Percentiles rank a stretch among this genome's conserved stretches.
These are phyloP conservation scores for Cephus pygmeus DNA, from an alignment of 2,888 invertebrate genomes.

Conservation along the genomic window DNA sequence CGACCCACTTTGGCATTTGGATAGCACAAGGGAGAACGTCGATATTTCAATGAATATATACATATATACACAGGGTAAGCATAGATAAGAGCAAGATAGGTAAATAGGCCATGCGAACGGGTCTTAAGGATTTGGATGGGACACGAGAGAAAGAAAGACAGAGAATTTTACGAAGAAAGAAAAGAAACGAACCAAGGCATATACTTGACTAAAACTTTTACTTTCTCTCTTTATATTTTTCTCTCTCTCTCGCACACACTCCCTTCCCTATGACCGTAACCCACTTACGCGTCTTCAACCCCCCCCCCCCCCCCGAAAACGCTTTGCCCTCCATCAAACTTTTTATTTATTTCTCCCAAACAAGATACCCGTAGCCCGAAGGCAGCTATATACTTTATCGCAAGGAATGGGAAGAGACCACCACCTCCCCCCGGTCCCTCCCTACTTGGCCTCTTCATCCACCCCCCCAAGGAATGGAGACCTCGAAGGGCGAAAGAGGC, in stretches of 20 bases:
- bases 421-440: no score
- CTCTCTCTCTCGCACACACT: not conserved
- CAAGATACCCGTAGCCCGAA: conserved; percentile 10
- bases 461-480: conserved; percentile 1
- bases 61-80: not conserved
- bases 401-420: conserved; percentile 9
- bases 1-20: not conserved
- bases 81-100: not conserved
- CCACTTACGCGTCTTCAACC: conserved; percentile 26
- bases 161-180: not conserved
- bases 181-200: not conserved
- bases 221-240: not conserved
- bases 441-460: no score
- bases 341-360: conserved; percentile 33
- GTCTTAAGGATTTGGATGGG: not conserved
- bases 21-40: not conserved
- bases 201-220: not conserved
- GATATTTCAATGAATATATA: not conserved
- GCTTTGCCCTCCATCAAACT: conserved; percentile 11
- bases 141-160: conserved; percentile 1
- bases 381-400: conserved; percentile 12
- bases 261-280: conserved; percentile 21
- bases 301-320: not conserved
- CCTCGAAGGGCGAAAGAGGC: conserved; percentile 6
- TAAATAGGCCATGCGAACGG: not conserved